These are phyloP conservation scores for Protonemura montana DNA, from an alignment of 2,888 invertebrate genomes.

Conservation along the genomic window DNA sequence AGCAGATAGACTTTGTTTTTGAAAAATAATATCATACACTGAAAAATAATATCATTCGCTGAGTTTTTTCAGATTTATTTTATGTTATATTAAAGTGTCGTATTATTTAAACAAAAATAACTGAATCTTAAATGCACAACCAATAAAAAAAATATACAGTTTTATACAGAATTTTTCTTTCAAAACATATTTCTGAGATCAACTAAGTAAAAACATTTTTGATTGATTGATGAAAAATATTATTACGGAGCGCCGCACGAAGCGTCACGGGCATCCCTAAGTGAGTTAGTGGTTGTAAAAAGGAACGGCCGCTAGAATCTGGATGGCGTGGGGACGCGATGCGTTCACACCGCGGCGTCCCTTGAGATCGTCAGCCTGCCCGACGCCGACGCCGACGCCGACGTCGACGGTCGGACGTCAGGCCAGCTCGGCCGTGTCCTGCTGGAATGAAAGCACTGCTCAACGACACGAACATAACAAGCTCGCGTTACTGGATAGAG, in stretches of 20 bases:
- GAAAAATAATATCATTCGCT: background rate
- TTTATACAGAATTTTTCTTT: background rate
- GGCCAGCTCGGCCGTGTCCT: background rate
- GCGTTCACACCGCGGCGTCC: background rate
- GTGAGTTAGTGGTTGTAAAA: background rate
- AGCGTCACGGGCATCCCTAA: background rate
- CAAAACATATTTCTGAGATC: background rate
- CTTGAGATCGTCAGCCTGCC: background rate
- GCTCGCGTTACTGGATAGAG: background rate
- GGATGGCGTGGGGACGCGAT: background rate
- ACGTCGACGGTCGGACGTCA: background rate
- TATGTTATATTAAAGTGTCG: background rate
- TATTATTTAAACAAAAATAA: background rate
- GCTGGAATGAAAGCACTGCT: background rate
- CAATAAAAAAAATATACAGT: background rate
- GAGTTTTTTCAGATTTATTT: background rate
- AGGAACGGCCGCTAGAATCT: background rate
- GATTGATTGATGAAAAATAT: background rate
- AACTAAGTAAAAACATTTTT: background rate
- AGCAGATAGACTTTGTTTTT: background rate
- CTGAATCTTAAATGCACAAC: background rate
- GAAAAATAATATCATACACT: background rate
- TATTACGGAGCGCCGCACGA: background rate
- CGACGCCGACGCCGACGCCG: conserved; percentile 2
- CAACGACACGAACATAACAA: background rate